phyloP scores from a whole-genome alignment of 1,140 invertebrate species.

The Hyphantria cunea region DNA sequence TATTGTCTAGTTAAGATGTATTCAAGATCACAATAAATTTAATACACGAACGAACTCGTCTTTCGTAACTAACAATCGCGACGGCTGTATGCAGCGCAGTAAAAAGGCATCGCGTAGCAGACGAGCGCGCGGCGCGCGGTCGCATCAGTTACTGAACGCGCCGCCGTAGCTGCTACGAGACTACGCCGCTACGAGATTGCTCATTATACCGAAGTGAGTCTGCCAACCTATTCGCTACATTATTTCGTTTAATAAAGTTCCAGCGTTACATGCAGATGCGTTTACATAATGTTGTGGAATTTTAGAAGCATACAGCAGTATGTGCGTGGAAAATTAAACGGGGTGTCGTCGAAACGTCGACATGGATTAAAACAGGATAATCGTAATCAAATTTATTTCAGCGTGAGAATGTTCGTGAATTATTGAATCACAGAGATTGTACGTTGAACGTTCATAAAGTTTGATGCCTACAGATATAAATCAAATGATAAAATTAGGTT shows the following conservation, averaged over 20 bases:
- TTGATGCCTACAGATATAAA: neutral
- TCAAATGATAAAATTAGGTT: neutral
- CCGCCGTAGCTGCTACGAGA: conserved; percentile 37
- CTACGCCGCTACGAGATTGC: conserved; percentile 42
- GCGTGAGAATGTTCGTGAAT: conserved; percentile 21
- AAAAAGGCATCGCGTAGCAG: conserved; percentile 23
- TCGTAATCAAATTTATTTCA: conserved; percentile 24
- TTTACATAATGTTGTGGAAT: conserved; percentile 57
- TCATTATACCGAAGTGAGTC: conserved; percentile 50
- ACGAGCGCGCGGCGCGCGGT: conserved; percentile 40
- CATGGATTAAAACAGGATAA: conserved; percentile 26
- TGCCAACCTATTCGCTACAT: conserved; percentile 47
- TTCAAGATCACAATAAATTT: conserved; percentile 13
- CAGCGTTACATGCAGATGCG: conserved; percentile 47
- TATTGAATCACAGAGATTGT: conserved; percentile 18
- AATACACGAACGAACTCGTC: conserved; percentile 8
- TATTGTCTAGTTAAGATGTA: conserved; percentile 13
- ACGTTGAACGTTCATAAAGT: neutral
- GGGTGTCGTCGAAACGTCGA: conserved; percentile 1
- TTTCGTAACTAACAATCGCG: neutral
- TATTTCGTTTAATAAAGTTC: conserved; percentile 69
- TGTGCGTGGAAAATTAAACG: conserved; percentile 21
- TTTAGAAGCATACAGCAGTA: conserved; percentile 25
- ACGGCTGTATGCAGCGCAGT: neutral
- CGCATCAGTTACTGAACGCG: conserved; percentile 41